phyloP scores from a whole-genome alignment of 2,113 vertebrate species.

The Mastomys natalensis region DNA sequence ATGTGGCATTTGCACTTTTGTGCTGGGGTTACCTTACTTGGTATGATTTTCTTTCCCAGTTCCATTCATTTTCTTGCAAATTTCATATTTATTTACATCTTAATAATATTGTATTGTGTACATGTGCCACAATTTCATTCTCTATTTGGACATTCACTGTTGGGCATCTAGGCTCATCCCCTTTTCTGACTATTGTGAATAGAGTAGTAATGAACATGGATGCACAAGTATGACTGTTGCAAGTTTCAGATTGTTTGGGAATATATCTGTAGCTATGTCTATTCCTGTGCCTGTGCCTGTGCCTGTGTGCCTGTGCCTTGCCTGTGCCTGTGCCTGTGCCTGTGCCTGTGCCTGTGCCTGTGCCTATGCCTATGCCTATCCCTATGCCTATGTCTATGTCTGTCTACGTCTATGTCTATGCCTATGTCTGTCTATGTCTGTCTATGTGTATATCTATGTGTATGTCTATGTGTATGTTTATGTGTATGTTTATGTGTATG shows the following conservation, averaged over 20 bases:
- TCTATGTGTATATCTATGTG: too few species aligned
- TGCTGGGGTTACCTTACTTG: background rate
- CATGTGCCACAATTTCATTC: background rate
- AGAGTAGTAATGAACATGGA: background rate
- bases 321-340: too few species aligned
- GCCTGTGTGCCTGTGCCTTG: too few species aligned
- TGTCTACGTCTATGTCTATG: too few species aligned
- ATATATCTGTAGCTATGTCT: background rate
- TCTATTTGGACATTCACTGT: background rate
- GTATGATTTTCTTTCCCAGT: background rate
- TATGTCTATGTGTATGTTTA: too few species aligned
- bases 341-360: too few species aligned
- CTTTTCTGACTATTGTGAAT: background rate
- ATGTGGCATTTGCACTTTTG: background rate
- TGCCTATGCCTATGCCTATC: too few species aligned
- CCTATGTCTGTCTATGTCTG: too few species aligned
- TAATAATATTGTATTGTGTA: background rate
- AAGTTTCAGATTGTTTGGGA: background rate
- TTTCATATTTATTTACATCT: background rate
- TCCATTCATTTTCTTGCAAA: background rate
- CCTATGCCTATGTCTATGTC: too few species aligned
- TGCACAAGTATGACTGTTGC: background rate
- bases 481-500: too few species aligned
- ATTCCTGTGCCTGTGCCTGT: too few species aligned
- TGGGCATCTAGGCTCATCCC: background rate